phyloP scores from a whole-genome alignment of 2,888 invertebrate species.

The Chirona hameri region DNA sequence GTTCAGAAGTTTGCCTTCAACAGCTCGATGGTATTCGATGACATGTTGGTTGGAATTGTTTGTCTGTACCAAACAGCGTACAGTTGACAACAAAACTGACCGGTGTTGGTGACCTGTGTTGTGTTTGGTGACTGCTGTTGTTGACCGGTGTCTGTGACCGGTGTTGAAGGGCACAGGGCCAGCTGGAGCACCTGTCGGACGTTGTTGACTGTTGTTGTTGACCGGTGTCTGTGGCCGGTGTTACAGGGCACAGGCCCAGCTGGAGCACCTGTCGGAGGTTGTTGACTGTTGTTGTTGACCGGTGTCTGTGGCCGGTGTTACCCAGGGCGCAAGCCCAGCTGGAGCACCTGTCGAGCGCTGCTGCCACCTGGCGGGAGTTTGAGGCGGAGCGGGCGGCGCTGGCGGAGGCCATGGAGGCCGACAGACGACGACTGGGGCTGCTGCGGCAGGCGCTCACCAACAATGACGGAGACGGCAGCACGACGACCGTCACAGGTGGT shows the following conservation, averaged over 20 bases:
- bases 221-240: no score
- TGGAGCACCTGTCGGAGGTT: neutral
- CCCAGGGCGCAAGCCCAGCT: neutral
- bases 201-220: neutral
- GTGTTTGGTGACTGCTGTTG: neutral
- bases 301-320: neutral
- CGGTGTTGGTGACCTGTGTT: no score
- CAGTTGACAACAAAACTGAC: no score
- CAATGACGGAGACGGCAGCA: no score
- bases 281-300: neutral
- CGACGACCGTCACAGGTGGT: neutral
- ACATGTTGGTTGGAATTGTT: no score
- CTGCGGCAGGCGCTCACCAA: neutral
- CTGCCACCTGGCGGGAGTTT: slow-evolving; percentile 23
- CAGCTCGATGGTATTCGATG: no score
- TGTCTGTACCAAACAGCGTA: no score
- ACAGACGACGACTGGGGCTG: neutral
- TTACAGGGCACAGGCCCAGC: no score
- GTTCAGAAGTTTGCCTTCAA: no score
- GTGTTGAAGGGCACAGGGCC: no score
- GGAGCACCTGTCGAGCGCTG: neutral
- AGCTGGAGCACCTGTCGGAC: neutral
- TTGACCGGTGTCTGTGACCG: no score
- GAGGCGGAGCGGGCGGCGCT: neutral
- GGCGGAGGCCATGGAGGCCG: neutral